These are phyloP conservation scores for Salvelinus sp. DNA, from an alignment of 2,113 vertebrate genomes.

Conservation along the genomic window DNA sequence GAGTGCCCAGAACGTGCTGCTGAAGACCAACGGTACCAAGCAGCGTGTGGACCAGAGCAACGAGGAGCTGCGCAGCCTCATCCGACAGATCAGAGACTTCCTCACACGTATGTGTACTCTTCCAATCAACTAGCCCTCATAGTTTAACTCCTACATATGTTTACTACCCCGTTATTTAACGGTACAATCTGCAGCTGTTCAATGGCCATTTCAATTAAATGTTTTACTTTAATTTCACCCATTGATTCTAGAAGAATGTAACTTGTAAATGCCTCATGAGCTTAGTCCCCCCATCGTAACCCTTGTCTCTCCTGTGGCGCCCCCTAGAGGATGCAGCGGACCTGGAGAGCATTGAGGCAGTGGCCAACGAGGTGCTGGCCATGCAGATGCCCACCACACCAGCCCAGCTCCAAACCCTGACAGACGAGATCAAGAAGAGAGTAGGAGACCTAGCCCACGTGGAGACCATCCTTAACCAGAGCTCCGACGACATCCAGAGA, in stretches of 20 bases:
- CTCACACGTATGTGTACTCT: conserved; percentile 82
- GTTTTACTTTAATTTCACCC: too few relatives aligned
- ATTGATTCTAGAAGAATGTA: neutral
- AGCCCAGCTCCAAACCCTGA: conserved; percentile 88
- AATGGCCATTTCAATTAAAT: too few relatives aligned
- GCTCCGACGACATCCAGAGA: conserved; percentile 83
- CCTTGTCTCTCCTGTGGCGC: neutral
- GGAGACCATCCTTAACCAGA: conserved; percentile 89
- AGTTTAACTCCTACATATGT: neutral
- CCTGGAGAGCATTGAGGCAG: conserved; percentile 90
- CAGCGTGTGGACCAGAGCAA: conserved; percentile 87
- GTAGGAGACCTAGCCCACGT: conserved; percentile 90
- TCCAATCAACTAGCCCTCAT: neutral
- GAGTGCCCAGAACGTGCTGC: conserved; percentile 84
- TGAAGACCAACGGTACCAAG: conserved; percentile 89
- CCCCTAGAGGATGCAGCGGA: conserved; percentile 90
- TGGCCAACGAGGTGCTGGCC: conserved; percentile 90
- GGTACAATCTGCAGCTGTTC: neutral
- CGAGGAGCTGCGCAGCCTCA: conserved; percentile 87
- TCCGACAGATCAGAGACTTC: conserved; percentile 92
- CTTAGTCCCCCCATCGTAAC: too few relatives aligned
- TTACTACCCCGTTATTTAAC: neutral
- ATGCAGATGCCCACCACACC: conserved; percentile 97
- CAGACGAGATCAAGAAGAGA: conserved; percentile 86
- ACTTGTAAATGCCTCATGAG: neutral